A percentile compares a stretch with the other conserved stretches of the same genome.
These are phyloP conservation scores for Zaprionus kolodkinae DNA, from an alignment of 1,140 invertebrate species.

Conservation along the genomic window DNA sequence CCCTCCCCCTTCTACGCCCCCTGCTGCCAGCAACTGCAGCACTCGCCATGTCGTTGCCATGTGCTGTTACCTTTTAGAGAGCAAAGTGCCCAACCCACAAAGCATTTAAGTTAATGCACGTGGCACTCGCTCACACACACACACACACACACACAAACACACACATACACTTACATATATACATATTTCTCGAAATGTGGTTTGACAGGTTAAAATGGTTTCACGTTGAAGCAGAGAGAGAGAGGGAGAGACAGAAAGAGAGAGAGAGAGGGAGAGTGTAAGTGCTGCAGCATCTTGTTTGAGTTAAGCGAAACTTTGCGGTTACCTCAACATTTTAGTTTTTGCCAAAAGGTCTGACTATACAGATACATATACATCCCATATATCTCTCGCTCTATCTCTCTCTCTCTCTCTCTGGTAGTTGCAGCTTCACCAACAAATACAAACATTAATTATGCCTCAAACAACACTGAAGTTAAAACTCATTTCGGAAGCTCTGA, in stretches of 20 bases:
- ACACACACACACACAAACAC: conserved; percentile 21
- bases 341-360: not conserved
- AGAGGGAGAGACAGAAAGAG: not conserved
- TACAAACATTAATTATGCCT: conserved; percentile 2
- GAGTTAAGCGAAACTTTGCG: conserved; percentile 45
- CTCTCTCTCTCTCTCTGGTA: too few relatives aligned
- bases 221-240: conserved; percentile 14
- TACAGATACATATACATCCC: conserved; percentile 12
- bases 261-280: not conserved
- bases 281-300: conserved; percentile 35
- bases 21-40: not conserved
- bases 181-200: conserved; percentile 49
- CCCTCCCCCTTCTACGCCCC: not conserved
- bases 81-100: conserved; percentile 78
- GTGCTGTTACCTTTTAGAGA: conserved; percentile 64
- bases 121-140: conserved; percentile 53
- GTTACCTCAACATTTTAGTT: conserved; percentile 48
- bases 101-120: conserved; percentile 81
- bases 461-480: not conserved
- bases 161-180: conserved; percentile 26
- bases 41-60: not conserved
- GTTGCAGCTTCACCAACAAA: not conserved
- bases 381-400: too few relatives aligned
- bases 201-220: conserved; percentile 48
- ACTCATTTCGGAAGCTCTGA: not conserved